Evolutionary conservation across 92 coral and sea anemone species (phyloP), one percentile per base, ranked within the genome.

Genomic region (Palythoa caribaeorum): DNA sequence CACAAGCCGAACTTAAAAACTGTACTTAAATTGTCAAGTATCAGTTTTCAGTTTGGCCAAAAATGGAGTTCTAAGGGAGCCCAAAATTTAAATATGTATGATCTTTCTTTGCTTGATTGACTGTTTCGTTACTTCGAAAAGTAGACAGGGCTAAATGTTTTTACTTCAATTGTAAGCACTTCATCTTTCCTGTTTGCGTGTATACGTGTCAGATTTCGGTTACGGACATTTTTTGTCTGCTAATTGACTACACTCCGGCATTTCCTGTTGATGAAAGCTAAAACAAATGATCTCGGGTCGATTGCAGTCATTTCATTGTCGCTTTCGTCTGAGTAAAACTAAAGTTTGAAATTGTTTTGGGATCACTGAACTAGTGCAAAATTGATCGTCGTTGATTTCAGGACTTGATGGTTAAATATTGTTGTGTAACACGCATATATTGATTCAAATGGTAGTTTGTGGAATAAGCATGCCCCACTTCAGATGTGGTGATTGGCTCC

Each of bases 251-350:
- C 62, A 81, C 65, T 48, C 21, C 21, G 86, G 74, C 44, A 81
- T 81, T 81, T 81, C 86, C 86, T 48, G 86, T 66, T 81, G 76
- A 28, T 81, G 76, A 81, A 66, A 81, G 86, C 62, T 38, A 48
- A 81, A 81, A 71, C 13, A 51, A 48, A 48, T 60, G 76, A 65
- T 81, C 62, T 38, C 44, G 59, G 59, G 62, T 5, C 44, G 1
- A 65, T 17, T 36, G 75, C 17, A 13, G 13, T 66, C 76, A 81
- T 81, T 81, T 81, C 38, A 50, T 40, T 63, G 71, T 11, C 48
- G 47, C 38, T 68, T 74, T 66, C 28, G 38, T 65, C 39, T 3
- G 65, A 59, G 65, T 71, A 71, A 77, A 35, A 80, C 62, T 47
- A 1, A 59, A 48, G 74, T 65, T 19, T 16, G 2, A 52, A 8